A percentile compares a stretch with the other conserved stretches of the same genome.
These are phyloP conservation scores for Ylistrum balloti DNA, from an alignment of 1,140 invertebrate genomes.

Conservation along the genomic window DNA sequence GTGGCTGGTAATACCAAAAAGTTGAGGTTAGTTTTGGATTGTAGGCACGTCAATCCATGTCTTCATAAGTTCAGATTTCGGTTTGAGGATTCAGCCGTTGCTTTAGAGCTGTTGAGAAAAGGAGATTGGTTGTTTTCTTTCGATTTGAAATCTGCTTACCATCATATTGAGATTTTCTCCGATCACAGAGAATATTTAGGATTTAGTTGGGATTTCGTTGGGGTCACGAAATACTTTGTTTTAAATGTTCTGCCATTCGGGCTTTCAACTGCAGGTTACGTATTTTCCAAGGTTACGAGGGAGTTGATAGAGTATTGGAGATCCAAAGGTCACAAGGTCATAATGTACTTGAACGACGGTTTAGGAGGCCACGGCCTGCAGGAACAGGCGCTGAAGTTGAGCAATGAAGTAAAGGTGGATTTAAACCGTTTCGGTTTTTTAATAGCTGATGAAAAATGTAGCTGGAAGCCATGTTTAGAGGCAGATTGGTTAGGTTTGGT, in stretches of 20 bases:
- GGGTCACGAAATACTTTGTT: conserved; percentile 49
- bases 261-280: conserved; percentile 53
- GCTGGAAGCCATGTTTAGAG: too few species aligned
- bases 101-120: too few species aligned
- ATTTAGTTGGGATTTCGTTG: not conserved
- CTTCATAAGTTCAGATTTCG: too few species aligned
- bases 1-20: too few species aligned
- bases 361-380: conserved; percentile 45
- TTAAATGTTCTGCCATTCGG: conserved; percentile 59
- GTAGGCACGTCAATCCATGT: too few species aligned
- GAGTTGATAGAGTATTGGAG: conserved; percentile 51
- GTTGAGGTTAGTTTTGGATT: too few species aligned
- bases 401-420: not conserved
- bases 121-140: too few species aligned
- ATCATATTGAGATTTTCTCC: too few species aligned
- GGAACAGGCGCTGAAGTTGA: too few species aligned
- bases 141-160: too few species aligned
- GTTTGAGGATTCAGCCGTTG: too few species aligned
- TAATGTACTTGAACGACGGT: conserved; percentile 63
- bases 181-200: not conserved
- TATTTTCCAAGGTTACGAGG: conserved; percentile 53
- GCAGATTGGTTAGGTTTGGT: conserved; percentile 53
- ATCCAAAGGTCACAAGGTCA: conserved; percentile 44
- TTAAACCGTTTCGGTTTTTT: conserved; percentile 54
- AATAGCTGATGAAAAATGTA: too few species aligned